Percentiles rank a stretch among this genome's conserved stretches.
phyloP scores from a whole-genome alignment of 2,888 invertebrate species.

The Ptilodon capucinus region DNA sequence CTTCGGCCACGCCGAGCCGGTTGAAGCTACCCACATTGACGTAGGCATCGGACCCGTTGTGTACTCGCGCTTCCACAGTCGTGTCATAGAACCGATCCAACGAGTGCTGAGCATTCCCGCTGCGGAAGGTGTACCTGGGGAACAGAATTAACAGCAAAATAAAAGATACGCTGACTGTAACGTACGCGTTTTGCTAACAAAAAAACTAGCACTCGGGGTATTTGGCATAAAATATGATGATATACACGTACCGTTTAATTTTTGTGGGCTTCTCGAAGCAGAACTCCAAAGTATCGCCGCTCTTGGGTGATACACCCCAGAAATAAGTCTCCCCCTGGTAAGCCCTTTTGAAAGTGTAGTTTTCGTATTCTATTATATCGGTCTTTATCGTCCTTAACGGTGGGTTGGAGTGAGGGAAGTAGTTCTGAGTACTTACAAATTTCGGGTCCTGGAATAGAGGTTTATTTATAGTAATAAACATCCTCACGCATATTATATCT shows the following conservation, averaged over 20 bases:
- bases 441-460: constrained; percentile 88
- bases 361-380: constrained; percentile 90
- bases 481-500: no score
- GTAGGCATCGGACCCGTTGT: constrained; percentile 83
- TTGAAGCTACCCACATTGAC: constrained; percentile 89
- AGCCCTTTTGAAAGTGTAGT: constrained; percentile 89
- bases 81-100: constrained; percentile 94
- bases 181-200: neutral
- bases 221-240: neutral
- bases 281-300: constrained; percentile 91
- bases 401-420: constrained; percentile 89
- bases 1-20: constrained; percentile 91
- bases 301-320: constrained; percentile 94
- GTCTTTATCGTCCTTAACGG: constrained; percentile 87
- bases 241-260: constrained; percentile 83
- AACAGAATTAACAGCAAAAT: neutral
- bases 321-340: constrained; percentile 95
- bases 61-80: constrained; percentile 90
- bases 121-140: constrained; percentile 89
- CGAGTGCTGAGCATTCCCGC: constrained; percentile 95
- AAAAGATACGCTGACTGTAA: neutral
- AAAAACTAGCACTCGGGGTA: neutral
- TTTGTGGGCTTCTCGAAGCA: constrained; percentile 88
- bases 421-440: constrained; percentile 89
- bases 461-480: no score